Conservation (phyloP, 2,888 invertebrate species). For the Plagiodera versicolora region DNA sequence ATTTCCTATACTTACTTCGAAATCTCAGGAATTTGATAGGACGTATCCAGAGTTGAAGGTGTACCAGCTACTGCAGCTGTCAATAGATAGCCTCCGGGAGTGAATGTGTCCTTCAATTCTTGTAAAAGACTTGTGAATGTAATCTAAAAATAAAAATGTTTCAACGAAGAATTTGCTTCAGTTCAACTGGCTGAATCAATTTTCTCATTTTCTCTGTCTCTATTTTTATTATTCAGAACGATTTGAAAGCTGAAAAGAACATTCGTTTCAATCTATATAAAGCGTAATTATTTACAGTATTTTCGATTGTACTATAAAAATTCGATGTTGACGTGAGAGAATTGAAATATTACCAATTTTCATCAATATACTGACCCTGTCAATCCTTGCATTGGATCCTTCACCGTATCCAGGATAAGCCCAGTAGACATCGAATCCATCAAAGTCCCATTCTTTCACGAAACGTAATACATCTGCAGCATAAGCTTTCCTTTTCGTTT, state of each 20-base stretch:
- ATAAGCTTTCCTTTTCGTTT: conserved; percentile 31
- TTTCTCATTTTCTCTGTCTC: background rate
- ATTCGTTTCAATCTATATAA: too few species aligned
- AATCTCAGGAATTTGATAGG: background rate
- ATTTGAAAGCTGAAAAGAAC: too few species aligned
- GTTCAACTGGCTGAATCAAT: background rate
- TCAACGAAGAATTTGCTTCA: too few species aligned
- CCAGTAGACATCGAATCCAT: conserved; percentile 84
- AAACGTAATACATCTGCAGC: conserved; percentile 18
- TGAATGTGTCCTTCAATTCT: conserved; percentile 35
- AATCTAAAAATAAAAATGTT: conserved; percentile 32
- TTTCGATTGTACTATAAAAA: too few species aligned
- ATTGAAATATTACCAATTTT: too few species aligned
- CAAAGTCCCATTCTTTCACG: conserved; percentile 63
- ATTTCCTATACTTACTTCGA: background rate
- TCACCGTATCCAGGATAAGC: conserved; percentile 70
- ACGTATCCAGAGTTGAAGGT: background rate
- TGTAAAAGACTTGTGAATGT: conserved; percentile 35
- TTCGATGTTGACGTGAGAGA: too few species aligned
- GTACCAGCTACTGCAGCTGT: conserved; percentile 39
- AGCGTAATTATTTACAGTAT: too few species aligned
- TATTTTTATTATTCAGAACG: too few species aligned
- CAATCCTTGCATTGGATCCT: conserved; percentile 18
- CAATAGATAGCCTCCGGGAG: conserved; percentile 34
- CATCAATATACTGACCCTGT: conserved; percentile 26